Base-by-base conservation (phyloP, 2,797 vertebrate genomes). In the Microctenopoma lineatum region DNA sequence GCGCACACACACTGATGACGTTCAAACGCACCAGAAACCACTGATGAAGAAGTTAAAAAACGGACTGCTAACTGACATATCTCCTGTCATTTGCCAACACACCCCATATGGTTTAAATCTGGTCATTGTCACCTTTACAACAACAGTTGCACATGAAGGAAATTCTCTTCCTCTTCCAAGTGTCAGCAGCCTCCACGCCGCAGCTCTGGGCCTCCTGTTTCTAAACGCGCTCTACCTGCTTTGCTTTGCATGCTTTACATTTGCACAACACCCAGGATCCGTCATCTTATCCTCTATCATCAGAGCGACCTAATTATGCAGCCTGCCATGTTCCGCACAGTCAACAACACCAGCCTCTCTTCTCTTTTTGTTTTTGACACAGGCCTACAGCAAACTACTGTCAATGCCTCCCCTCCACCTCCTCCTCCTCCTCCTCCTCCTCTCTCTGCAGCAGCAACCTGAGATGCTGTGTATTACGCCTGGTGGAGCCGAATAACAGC, bases 391-490 rank as follows among this genome's bases (percentile, higher is more conserved):
- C 12, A 81, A 88, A 90, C 76, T 89, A 83, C 77, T 61, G 79
- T 79, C 67, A 71, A 79, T 62, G 58, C 63, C 44, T 26, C 45
- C 41, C 58, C 32, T 52, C 66, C 38, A 57, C 53, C 10, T 51
- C 45, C 38, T 58, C 53, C 8, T 46, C 45, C 27, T 34, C 21
- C 69, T 51, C 47, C 59, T 70, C 56, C 73, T 58, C 66, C 42
- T 63, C 69, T 58, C 64, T 70, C 80, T 59, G 73, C 88, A 89
- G 81, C 84, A 83, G 89, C 87, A 91, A 92, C 87, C 92, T 86
- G 90, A 92, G 92, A 93, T 92, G 92, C 87, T 90, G 85, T 67
- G 55, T 73, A 29, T 55, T 76, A 70, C 72, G 73, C 15, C 29
- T 38, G 68, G 53, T 56, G 64, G 65, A 86, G 76, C 59, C 14